A percentile compares a stretch with the other conserved stretches of the same genome.
phyloP scores from a whole-genome alignment of 2,797 vertebrate genomes.

The Sphaeramia orbicularis region DNA sequence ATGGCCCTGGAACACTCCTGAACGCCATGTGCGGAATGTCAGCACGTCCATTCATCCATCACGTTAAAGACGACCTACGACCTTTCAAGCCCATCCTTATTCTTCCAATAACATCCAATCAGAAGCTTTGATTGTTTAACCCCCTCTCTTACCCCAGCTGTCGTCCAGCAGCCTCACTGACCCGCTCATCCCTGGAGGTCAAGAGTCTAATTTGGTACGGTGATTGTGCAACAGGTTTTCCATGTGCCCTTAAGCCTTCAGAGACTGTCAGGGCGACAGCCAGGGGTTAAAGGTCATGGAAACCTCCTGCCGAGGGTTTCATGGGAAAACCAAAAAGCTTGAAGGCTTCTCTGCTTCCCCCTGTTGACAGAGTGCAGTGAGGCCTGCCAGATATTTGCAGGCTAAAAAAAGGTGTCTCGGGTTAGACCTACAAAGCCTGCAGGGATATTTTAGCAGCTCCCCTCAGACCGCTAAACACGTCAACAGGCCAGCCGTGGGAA shows the following conservation, averaged over 20 bases:
- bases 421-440: slow-evolving; percentile 68
- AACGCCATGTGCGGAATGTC: slow-evolving; percentile 66
- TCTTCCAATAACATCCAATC: slow-evolving; percentile 60
- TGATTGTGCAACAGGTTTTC: slow-evolving; percentile 76
- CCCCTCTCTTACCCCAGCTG: slow-evolving; percentile 63
- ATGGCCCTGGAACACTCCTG: slow-evolving; percentile 39
- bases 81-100: slow-evolving; percentile 50
- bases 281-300: slow-evolving; percentile 64
- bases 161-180: slow-evolving; percentile 53
- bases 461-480: slow-evolving; percentile 73
- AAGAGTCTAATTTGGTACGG: slow-evolving; percentile 80
- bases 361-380: slow-evolving; percentile 65
- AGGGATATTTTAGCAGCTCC: slow-evolving; percentile 55
- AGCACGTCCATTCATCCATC: slow-evolving; percentile 62
- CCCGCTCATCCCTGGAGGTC: slow-evolving; percentile 61
- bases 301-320: slow-evolving; percentile 66
- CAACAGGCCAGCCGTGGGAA: slow-evolving; percentile 66
- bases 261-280: slow-evolving; percentile 70
- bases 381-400: slow-evolving; percentile 49
- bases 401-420: slow-evolving; percentile 51
- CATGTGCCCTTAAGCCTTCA: slow-evolving; percentile 57
- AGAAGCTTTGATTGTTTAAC: slow-evolving; percentile 74
- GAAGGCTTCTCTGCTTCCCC: slow-evolving; percentile 34
- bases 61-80: slow-evolving; percentile 61
- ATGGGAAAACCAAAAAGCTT: slow-evolving; percentile 76